Evolutionary conservation across 2,113 vertebrate genomes (phyloP).

Genomic region (Tupaia chinensis): DNA sequence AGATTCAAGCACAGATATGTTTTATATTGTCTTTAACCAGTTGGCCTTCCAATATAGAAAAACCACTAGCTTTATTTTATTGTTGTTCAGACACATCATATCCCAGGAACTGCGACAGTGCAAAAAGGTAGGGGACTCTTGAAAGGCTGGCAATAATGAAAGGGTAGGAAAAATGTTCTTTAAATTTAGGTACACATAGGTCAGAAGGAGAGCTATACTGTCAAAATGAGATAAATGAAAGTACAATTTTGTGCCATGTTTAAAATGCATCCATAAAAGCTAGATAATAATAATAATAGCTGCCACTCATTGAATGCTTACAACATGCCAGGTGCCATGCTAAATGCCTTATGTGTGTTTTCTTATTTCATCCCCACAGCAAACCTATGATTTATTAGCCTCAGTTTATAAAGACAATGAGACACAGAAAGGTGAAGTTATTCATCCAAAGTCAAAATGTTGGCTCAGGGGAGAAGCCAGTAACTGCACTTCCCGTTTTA

Average conservation of each 20-base stretch:
- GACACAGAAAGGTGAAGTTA: constrained; percentile 54
- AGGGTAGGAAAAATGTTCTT: constrained; percentile 53
- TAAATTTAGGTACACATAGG: constrained; percentile 58
- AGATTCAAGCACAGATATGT: not conserved
- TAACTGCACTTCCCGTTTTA: constrained; percentile 34
- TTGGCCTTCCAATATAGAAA: not conserved
- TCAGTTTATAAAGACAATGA: constrained; percentile 67
- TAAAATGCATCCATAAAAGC: constrained; percentile 71
- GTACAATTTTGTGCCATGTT: constrained; percentile 56
- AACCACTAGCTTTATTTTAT: constrained; percentile 33
- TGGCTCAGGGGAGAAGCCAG: not conserved
- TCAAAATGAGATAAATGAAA: constrained; percentile 73
- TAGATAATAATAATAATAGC: constrained; percentile 60
- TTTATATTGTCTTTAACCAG: not conserved
- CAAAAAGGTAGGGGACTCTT: constrained; percentile 45
- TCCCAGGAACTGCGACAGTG: constrained; percentile 11
- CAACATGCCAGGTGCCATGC: constrained; percentile 29
- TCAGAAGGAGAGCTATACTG: constrained; percentile 66
- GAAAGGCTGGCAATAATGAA: constrained; percentile 66
- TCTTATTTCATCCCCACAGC: constrained; percentile 56
- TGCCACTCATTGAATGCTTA: constrained; percentile 13
- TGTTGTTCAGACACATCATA: not conserved
- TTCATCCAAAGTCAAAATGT: constrained; percentile 64
- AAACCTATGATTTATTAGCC: constrained; percentile 71
- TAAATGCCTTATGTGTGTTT: constrained; percentile 42